These are phyloP conservation scores for Sinocyclocheilus anshuiensis DNA, from an alignment of 2,113 vertebrate genomes.

Conservation along the genomic window DNA sequence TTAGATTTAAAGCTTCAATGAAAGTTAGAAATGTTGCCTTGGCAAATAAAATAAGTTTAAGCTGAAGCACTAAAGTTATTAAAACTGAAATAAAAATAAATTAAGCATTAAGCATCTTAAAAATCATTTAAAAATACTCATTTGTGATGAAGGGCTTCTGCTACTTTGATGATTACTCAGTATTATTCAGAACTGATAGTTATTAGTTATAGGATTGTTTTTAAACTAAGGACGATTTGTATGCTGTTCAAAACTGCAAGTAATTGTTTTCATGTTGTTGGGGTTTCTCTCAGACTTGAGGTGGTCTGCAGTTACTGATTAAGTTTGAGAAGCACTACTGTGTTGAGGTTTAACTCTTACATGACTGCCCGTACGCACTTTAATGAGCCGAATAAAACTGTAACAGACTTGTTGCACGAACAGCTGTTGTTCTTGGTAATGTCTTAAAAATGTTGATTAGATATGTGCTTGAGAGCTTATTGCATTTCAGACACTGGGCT, in stretches of 20 bases:
- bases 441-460: conserved; percentile 57
- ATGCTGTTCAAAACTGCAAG: background rate
- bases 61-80: no score
- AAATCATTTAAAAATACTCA: background rate
- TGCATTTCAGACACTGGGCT: conserved; percentile 37
- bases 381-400: conserved; percentile 54
- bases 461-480: conserved; percentile 11
- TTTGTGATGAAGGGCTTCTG: background rate
- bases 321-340: background rate
- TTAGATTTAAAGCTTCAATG: no score
- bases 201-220: background rate
- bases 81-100: background rate
- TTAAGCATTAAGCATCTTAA: background rate
- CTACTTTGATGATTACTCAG: background rate
- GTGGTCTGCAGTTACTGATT: conserved; percentile 2
- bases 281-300: background rate
- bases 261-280: background rate
- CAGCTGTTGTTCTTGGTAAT: conserved; percentile 60
- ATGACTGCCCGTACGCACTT: background rate
- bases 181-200: background rate
- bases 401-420: conserved; percentile 44
- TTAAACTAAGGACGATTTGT: background rate
- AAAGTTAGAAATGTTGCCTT: no score
- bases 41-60: no score
- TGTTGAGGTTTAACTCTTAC: conserved; percentile 31